phyloP scores from a whole-genome alignment of 1,140 invertebrate genomes.

The Diabrotica undecimpunctata region DNA sequence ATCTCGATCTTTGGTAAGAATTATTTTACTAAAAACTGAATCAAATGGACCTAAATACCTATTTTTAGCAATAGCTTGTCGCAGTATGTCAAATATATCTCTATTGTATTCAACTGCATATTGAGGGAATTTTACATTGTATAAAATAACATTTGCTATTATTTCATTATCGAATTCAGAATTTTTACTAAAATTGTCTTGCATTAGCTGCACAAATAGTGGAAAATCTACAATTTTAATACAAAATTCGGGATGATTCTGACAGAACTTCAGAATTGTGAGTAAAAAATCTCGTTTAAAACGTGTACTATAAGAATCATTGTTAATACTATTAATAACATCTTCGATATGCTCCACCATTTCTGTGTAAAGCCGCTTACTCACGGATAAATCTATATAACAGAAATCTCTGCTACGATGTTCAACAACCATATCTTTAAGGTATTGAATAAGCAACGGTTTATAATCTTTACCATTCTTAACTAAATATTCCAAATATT shows the following conservation, averaged over 20 bases:
- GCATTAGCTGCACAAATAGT: not conserved
- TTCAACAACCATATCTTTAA: conserved; percentile 5
- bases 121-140: conserved; percentile 11
- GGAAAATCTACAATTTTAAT: conserved; percentile 9
- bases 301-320: not conserved
- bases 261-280: conserved; percentile 1
- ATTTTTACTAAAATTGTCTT: not conserved
- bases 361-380: conserved; percentile 10
- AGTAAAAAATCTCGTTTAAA: not conserved
- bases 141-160: conserved; percentile 8
- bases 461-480: conserved; percentile 4
- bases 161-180: not conserved
- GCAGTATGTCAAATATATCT: too few relatives aligned
- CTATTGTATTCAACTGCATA: not conserved
- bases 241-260: conserved; percentile 4
- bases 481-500: conserved; percentile 15
- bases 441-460: conserved; percentile 2
- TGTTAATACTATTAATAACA: not conserved
- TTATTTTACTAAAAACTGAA: not conserved
- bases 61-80: too few relatives aligned
- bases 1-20: conserved; percentile 3
- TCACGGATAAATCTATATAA: not conserved
- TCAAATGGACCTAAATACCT: not conserved
- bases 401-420: not conserved
- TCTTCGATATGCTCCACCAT: not conserved